Base-by-base conservation (phyloP, 1,140 invertebrate species). In the Aphaenogaster floridana region DNA sequence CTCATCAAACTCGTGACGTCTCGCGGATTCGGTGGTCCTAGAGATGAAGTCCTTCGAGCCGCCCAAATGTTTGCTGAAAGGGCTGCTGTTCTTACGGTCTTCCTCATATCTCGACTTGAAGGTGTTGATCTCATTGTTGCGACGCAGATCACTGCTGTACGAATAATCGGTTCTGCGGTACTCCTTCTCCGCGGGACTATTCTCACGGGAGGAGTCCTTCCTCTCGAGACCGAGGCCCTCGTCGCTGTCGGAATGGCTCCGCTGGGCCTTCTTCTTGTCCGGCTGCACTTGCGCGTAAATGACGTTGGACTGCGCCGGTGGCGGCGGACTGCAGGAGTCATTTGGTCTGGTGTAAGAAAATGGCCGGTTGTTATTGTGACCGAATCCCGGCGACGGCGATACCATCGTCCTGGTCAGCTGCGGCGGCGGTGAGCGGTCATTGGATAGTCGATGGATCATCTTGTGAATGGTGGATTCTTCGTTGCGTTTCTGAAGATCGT, bases 261-360 rank as follows among this genome's bases (percentile, higher is more conserved):
- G 92, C 93, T 96, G 92, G 89, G 96, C 92, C 88, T 96, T 96
- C 88, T 96, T 96, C 83, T 96, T 95, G 79, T 96, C 96, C 86
- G 96, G 96, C 11, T 97, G 97, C 15, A 98, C 97, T 94, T 98
- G 97, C 17, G 97, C 97, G 93, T 98, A 98, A 68, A 98, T 97
- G 17, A 98, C 96, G 34, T 94, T 86, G 72, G 93, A 91, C 76
- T 93, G 94, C 15, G 85, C 77, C 6, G 87, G 77, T 2, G 90
- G 89, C 3, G 92, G 92, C 13, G 90, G 84, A n/a, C 86, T 86
- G 71, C 86, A 89, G 15, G 89, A 91, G 13, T 94, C 95, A 80
- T 96, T 96, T 3, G 96, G 96, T 89, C 96, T 95, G 0, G 97
- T 97, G 88, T 98, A 98, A 0, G 97, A 97, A 93, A 98, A 97